These are phyloP conservation scores for Vireo griseus DNA, from an alignment of 2,797 vertebrate species.

Conservation along the genomic window DNA sequence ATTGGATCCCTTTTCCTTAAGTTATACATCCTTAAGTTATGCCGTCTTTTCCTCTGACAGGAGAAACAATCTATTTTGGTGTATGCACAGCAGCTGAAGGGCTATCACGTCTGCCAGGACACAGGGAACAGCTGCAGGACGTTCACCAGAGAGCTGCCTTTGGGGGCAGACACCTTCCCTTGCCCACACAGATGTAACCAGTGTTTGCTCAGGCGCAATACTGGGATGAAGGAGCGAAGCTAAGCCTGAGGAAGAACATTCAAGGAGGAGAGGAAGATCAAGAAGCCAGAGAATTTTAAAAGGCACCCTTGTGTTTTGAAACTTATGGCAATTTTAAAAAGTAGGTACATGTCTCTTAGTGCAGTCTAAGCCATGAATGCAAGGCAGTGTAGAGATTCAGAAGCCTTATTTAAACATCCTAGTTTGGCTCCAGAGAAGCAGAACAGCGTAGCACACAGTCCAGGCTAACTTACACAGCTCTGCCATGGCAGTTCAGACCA, in stretches of 20 bases:
- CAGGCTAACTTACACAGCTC: background rate
- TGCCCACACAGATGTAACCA: background rate
- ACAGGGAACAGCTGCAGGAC: accelerated
- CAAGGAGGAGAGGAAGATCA: conserved; percentile 23
- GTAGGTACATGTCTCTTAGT: background rate
- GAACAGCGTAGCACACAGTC: background rate
- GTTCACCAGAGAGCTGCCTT: background rate
- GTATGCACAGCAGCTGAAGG: background rate
- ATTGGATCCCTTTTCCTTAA: background rate
- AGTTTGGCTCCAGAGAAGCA: background rate
- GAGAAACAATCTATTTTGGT: background rate
- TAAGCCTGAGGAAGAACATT: background rate
- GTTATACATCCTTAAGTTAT: background rate
- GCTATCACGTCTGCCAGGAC: background rate
- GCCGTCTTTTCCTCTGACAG: background rate
- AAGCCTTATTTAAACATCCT: conserved; percentile 30
- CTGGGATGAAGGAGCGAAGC: background rate
- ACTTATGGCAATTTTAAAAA: conserved; percentile 20
- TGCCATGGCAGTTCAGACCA: background rate
- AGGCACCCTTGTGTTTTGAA: conserved; percentile 31
- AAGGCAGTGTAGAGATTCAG: conserved; percentile 38
- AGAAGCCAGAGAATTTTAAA: conserved; percentile 27
- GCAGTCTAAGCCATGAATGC: conserved; percentile 41
- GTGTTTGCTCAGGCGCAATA: background rate
- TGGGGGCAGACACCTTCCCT: background rate